Conservation (phyloP, 2,888 invertebrate species). For the Meiosimyza platycephala region DNA sequence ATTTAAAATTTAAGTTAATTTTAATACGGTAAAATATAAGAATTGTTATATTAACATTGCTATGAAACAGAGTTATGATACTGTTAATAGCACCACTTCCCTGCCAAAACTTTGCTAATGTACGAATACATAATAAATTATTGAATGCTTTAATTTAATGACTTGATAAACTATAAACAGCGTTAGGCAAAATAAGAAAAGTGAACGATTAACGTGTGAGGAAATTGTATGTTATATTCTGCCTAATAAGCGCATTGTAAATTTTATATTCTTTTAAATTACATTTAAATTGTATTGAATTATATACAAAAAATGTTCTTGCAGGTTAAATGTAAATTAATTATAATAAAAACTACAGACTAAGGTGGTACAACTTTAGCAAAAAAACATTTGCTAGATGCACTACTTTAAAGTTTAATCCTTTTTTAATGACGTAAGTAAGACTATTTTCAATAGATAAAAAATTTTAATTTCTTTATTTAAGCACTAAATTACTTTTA, state of each 20-base stretch:
- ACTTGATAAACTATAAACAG: neutral
- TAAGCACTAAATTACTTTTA: conserved; percentile 13
- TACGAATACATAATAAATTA: too few species aligned
- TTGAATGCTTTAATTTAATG: too few species aligned
- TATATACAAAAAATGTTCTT: too few species aligned
- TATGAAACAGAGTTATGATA: too few species aligned
- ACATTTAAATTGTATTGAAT: neutral
- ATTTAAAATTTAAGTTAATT: conserved; percentile 12
- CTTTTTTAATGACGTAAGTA: conserved; percentile 7
- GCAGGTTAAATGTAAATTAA: conserved; percentile 3
- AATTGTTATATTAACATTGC: neutral
- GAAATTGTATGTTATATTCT: conserved; percentile 22
- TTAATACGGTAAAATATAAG: conserved; percentile 15
- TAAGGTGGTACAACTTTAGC: conserved; percentile 15
- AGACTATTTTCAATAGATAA: neutral
- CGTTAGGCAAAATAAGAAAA: conserved; percentile 2
- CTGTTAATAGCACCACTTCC: too few species aligned
- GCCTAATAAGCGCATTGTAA: neutral
- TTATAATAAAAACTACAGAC: conserved; percentile 22
- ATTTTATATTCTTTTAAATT: conserved; percentile 7
- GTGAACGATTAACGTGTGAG: conserved; percentile 24
- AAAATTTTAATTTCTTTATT: neutral
- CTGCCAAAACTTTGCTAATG: too few species aligned
- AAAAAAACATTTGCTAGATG: conserved; percentile 5
- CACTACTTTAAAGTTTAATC: conserved; percentile 3